Base-by-base conservation (phyloP, 2,797 vertebrate genomes). In the Miopithecus talapoin region DNA sequence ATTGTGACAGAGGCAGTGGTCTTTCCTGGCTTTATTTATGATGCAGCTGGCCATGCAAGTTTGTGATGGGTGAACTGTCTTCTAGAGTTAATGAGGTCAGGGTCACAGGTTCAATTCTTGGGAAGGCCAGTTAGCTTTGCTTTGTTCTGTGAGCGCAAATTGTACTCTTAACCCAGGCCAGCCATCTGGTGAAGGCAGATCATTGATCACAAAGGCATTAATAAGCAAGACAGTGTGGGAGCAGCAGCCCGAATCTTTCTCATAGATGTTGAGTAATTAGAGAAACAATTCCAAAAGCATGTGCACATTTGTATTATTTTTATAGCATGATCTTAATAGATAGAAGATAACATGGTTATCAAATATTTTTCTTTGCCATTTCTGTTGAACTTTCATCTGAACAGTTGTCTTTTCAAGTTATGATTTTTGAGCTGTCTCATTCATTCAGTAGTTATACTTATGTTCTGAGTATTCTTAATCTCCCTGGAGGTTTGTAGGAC, bases 141-240 rank as follows among this genome's bases (percentile, higher is more conserved):
- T 98, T 98, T 98, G 98, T 98, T 98, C 96, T 96, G 43, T 33
- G 83, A 59, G 92, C 75, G 89, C 87, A 14, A 55, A 50, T 53
- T 95, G 91, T 76, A 5, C 75, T 94, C 86, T 90, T 93, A 81
- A 76, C 94, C 89, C 87, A 61, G 97, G 87, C 88, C 76, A 84
- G 93, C 97, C 97, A 98, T 97, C 98, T 98, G 97, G 90, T 46
- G 0, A 50, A 50, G 89, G 92, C 97, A 85, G 96, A 39, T 68
- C 95, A n/a, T 43, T 46, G 88, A 85, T 96, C 95, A 96, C 95
- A 97, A 91, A 97, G 95, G 94, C 68, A 70, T 88, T 94, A 59
- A 92, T 95, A 79, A 95, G 75, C 85, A 78, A 64, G 91, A 64
- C 86, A 1, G 43, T 75, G 87, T 92, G 80, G 92, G 87, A 96